Base-by-base conservation (phyloP, 2,888 invertebrate genomes). In the Callyntrura guangdongensis region DNA sequence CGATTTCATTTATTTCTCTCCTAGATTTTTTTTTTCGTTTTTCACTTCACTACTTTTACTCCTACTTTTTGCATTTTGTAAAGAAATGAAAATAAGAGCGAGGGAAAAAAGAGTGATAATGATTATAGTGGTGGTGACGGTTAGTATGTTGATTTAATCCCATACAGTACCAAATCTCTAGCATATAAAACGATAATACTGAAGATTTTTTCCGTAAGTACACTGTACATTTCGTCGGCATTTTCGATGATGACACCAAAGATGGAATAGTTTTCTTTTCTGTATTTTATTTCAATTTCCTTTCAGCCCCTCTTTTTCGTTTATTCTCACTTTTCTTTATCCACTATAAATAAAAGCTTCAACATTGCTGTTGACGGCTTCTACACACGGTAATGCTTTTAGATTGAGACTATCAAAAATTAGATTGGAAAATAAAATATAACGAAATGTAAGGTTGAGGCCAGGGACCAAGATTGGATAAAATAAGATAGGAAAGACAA, bases 11-110 rank as follows among this genome's bases (percentile, higher is more conserved):
- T 67, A 67, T 36, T 67, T 36, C 36, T 36, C 36, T 36, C 36
- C 22, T 11, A 59, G 14, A 9, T 61, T 49, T 67, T 81, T 49
- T 67, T 81, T 36, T 27, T 61, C 17, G 27, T 61, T 81, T 61
- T 81, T 81, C 59, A 81, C 81, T 59, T 61, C 59, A 81, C 81
- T 81, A 61, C 59, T 61, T 59, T 79, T 47, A 36, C 81, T 81
- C 59, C 56, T 36, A 36, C 53, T 77, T 53, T n/a, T 77, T 77
- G 22, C 36, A 36, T 20, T 59, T 61, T 79, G 56, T 11, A n/a
- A 53, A 20, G 53, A 25, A 25, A 17, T 20, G 25, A 61, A 81
- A 20, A 81, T 36, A 25, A 81, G n/a, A 67, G 25, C n/a, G 79
- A n/a, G 36, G 36, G 6, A 36, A 36, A 36, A 56, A 45, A 82